Percentiles rank a stretch among this genome's conserved stretches.
phyloP scores from a whole-genome alignment of 2,888 invertebrate genomes.

The Pherbina coryleti region DNA sequence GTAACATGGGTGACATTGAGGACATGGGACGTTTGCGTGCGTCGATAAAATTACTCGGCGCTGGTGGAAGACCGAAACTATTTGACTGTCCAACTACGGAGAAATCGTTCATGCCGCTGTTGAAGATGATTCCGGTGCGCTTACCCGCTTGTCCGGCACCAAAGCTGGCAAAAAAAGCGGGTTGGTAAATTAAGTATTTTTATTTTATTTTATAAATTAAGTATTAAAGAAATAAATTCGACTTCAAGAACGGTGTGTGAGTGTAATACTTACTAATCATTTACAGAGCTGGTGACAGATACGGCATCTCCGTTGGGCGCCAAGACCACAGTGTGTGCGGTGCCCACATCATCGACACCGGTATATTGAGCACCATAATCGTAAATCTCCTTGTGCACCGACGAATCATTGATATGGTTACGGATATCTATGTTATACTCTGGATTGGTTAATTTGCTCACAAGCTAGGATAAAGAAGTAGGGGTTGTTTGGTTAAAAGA shows the following conservation, averaged over 20 bases:
- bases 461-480: conserved; percentile 48
- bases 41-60: conserved; percentile 83
- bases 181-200: too few relatives aligned
- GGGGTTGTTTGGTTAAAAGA: background rate
- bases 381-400: conserved; percentile 75
- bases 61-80: conserved; percentile 80
- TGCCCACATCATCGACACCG: conserved; percentile 77
- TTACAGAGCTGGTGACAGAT: conserved; percentile 90
- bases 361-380: conserved; percentile 79
- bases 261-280: conserved; percentile 75
- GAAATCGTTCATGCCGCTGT: conserved; percentile 97
- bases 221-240: background rate
- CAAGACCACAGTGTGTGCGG: conserved; percentile 89
- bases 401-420: conserved; percentile 76
- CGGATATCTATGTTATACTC: conserved; percentile 73
- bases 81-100: conserved; percentile 82
- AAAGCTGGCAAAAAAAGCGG: conserved; percentile 73
- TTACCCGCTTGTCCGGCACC: conserved; percentile 84
- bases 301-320: conserved; percentile 92
- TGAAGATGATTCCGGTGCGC: conserved; percentile 90
- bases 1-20: conserved; percentile 89
- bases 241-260: background rate
- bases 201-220: too few relatives aligned
- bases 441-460: conserved; percentile 61
- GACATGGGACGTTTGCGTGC: conserved; percentile 89